Evolutionary conservation across 1,140 invertebrate genomes (phyloP).

Genomic region (Cheumatopsyche charites): DNA sequence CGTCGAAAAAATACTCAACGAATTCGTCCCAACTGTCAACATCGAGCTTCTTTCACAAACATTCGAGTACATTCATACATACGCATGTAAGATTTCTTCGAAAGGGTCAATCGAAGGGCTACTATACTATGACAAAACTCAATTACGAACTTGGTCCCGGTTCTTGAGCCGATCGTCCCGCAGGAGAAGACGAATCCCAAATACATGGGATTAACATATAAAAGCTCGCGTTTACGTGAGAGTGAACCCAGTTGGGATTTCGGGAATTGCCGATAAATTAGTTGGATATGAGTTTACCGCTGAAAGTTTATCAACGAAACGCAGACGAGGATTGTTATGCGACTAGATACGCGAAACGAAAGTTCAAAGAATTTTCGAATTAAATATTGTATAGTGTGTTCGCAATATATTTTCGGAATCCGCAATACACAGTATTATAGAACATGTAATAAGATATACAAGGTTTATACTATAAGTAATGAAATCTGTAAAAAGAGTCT

Average conservation of each 20-base stretch:
- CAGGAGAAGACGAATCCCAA: background rate
- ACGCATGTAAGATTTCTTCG: background rate
- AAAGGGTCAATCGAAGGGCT: too few relatives aligned
- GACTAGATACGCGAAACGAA: too few relatives aligned
- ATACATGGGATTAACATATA: background rate
- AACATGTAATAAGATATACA: too few relatives aligned
- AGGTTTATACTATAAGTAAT: too few relatives aligned
- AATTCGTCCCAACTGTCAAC: background rate
- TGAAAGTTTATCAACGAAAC: background rate
- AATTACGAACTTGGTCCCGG: background rate
- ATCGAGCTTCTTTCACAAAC: too few relatives aligned
- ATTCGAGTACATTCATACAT: background rate
- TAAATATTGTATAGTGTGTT: too few relatives aligned
- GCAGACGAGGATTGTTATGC: background rate
- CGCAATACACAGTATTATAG: too few relatives aligned
- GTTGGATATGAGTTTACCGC: background rate
- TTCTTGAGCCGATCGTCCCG: background rate
- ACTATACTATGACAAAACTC: background rate
- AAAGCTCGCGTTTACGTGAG: background rate
- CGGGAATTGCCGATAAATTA: slow-evolving; percentile 8
- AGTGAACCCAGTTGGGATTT: background rate
- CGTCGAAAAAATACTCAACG: too few relatives aligned
- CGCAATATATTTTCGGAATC: too few relatives aligned
- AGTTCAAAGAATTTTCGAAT: too few relatives aligned
- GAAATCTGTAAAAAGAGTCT: too few relatives aligned